Base-by-base conservation (phyloP, 2,888 invertebrate genomes). In the Coenonympha arcania region DNA sequence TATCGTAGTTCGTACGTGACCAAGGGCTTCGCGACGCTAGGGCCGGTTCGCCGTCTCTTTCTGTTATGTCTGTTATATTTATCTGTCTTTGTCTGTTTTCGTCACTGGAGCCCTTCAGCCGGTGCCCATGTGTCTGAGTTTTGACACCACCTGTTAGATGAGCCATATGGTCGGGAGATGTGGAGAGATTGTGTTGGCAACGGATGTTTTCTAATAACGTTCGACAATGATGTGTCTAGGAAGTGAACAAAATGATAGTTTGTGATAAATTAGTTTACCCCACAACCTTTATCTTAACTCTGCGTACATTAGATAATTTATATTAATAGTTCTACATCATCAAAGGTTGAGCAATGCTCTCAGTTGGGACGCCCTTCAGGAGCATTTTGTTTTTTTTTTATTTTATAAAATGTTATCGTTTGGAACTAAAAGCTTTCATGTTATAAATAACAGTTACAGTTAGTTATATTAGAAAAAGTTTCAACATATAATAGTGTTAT, bases 111-210 rank as follows among this genome's bases (percentile, higher is more conserved):
- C 80, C 81, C 79, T 68, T 79, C 76, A 69, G 58, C 43, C 59
- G 69, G 71, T 75, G 70, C 68, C 78, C 75, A 77, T 69, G 76
- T 79, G 82, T 76, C 76, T 71, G 63, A n/a, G n/a, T n/a, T n/a
- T n/a, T n/a, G n/a, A 65, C 59, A 58, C 66, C 84, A 83, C 76
- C 82, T 84, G 83, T 79, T 73, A 63, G 53, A 52, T 58, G 44
- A 55, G 59, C 71, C 76, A 73, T 73, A 69, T 75, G 73, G 65
- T 60, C 50, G 8, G 57, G 56, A 56, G 46, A 51, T 37, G 48
- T 46, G 55, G 50, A 55, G 52, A 19, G 28, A n/a, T n/a, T 34
- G 50, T 37, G 43, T 54, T 62, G 59, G 50, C 59, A 57, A 36
- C 54, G 52, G 15, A 50, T 52, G 41, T 56, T 28, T 48, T 28